phyloP scores from a whole-genome alignment of 1,140 invertebrate genomes.

The Nymphalis io region DNA sequence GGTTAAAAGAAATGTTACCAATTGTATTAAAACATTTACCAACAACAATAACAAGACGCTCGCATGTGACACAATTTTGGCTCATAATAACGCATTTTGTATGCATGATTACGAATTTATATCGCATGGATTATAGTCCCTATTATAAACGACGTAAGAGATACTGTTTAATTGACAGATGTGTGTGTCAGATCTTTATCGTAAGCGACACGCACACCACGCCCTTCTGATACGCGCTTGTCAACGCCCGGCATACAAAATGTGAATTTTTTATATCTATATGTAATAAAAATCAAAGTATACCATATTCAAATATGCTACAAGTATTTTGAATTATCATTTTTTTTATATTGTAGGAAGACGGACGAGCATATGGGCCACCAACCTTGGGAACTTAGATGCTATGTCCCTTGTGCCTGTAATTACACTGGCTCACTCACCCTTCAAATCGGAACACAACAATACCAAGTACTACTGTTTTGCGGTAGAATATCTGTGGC shows the following conservation, averaged over 20 bases:
- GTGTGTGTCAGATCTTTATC: conserved; percentile 31
- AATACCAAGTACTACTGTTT: too few relatives aligned
- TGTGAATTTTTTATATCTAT: conserved; percentile 9
- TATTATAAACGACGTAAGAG: neutral
- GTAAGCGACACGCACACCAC: conserved; percentile 11
- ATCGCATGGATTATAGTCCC: neutral
- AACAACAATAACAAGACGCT: neutral
- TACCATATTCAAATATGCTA: too few relatives aligned
- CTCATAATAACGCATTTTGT: conserved; percentile 4
- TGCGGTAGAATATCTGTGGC: too few relatives aligned
- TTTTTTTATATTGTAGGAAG: too few relatives aligned
- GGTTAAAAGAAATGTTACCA: neutral
- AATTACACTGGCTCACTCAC: too few relatives aligned
- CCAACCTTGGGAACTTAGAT: too few relatives aligned
- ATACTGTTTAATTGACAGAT: neutral
- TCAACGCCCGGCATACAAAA: conserved; percentile 19
- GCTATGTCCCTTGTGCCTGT: too few relatives aligned
- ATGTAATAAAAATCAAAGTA: neutral
- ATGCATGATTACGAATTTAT: neutral
- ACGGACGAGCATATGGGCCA: too few relatives aligned
- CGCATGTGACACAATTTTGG: conserved; percentile 6
- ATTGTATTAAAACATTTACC: neutral
- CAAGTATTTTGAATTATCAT: too few relatives aligned
- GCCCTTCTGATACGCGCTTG: conserved; percentile 5
- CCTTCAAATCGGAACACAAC: too few relatives aligned